These are phyloP conservation scores for Pygoscelis adeliae DNA, from an alignment of 2,113 vertebrate species.

Conservation along the genomic window DNA sequence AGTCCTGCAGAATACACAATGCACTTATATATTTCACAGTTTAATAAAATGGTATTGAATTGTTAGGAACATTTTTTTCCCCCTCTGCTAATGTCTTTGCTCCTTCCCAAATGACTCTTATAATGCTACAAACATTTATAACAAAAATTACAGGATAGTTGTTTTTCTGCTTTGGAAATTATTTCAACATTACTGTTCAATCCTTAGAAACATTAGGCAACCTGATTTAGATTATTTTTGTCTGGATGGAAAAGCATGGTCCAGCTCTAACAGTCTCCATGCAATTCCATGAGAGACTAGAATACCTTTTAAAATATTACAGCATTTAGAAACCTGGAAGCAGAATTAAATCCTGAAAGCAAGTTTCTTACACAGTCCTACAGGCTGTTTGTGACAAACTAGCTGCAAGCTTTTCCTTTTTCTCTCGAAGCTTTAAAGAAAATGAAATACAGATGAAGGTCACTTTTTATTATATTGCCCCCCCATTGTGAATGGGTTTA, in stretches of 20 bases:
- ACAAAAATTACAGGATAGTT: not conserved
- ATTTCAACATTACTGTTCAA: not conserved
- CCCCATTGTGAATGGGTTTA: not conserved
- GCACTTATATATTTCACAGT: accelerated
- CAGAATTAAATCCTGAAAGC: not conserved
- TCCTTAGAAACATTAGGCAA: not conserved
- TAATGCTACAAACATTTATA: not conserved
- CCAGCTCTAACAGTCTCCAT: not conserved
- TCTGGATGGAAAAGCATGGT: not conserved
- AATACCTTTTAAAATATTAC: not conserved
- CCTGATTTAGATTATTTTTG: not conserved
- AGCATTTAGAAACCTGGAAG: not conserved
- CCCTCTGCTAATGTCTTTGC: not conserved
- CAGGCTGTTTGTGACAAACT: not conserved
- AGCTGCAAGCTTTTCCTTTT: not conserved
- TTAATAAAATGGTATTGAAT: not conserved
- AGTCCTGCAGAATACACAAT: not conserved
- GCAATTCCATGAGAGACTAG: not conserved
- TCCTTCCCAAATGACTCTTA: not conserved
- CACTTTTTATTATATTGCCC: not conserved
- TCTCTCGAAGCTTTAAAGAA: conserved; percentile 5
- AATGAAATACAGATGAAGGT: conserved; percentile 18
- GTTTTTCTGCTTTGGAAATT: not conserved
- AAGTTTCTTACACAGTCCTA: not conserved
- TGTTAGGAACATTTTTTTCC: not conserved